A percentile compares a stretch with the other conserved stretches of the same genome.
These are phyloP conservation scores for Periophthalmodon schlosseri DNA, from an alignment of 2,113 vertebrate species.

Conservation along the genomic window DNA sequence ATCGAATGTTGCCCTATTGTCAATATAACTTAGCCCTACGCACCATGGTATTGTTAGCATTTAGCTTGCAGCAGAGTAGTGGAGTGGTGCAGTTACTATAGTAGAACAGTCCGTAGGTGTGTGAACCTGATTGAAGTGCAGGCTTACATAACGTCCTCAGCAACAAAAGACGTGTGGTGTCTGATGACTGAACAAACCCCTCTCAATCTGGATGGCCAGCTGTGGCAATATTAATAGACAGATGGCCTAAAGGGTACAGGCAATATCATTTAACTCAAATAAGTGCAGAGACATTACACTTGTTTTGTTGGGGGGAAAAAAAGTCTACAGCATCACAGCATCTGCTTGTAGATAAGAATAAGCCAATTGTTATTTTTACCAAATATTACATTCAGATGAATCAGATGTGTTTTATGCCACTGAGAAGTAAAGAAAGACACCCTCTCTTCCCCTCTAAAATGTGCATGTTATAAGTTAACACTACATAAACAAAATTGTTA, in stretches of 20 bases:
- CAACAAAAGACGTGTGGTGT: slow-evolving; percentile 41
- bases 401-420: neutral
- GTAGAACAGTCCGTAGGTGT: neutral
- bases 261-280: neutral
- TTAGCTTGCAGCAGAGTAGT: neutral
- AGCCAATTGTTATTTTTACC: neutral
- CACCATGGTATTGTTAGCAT: neutral
- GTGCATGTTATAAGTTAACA: neutral
- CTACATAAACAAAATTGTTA: slow-evolving; percentile 16
- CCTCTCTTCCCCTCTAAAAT: neutral
- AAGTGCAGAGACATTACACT: neutral
- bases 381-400: neutral
- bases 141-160: slow-evolving; percentile 34
- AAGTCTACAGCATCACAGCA: neutral
- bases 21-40: no score
- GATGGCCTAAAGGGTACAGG: neutral
- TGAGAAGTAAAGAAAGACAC: neutral
- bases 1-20: no score
- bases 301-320: neutral
- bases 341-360: neutral
- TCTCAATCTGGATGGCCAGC: slow-evolving; percentile 4
- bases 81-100: slow-evolving; percentile 2
- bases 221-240: neutral
- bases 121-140: slow-evolving; percentile 46
- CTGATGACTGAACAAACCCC: slow-evolving; percentile 34